These are phyloP conservation scores for Lepidurus arcticus DNA, from an alignment of 1,140 invertebrate species.

Conservation along the genomic window DNA sequence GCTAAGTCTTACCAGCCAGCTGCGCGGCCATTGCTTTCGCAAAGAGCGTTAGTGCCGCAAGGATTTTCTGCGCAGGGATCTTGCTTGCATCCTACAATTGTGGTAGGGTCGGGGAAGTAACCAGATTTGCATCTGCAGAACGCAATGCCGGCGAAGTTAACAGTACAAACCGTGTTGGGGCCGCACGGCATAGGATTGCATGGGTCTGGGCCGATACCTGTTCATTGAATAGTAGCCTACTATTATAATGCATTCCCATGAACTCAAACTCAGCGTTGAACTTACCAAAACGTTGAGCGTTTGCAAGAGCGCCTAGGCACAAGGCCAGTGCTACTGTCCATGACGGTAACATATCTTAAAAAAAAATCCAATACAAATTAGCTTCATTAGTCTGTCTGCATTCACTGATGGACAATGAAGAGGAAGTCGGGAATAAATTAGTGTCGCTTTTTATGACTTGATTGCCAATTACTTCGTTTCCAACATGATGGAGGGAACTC, in stretches of 20 bases:
- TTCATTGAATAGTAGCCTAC: background rate
- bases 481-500: background rate
- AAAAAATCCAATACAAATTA: background rate
- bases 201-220: slow-evolving; percentile 51
- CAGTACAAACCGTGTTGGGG: slow-evolving; percentile 38
- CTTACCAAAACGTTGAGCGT: background rate
- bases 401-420: background rate
- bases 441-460: background rate
- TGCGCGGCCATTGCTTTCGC: slow-evolving; percentile 38
- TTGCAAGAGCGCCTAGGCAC: background rate
- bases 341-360: background rate
- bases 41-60: slow-evolving; percentile 41
- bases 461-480: background rate
- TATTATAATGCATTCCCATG: background rate
- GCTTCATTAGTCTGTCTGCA: background rate
- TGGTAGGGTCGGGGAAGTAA: slow-evolving; percentile 43
- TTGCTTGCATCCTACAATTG: slow-evolving; percentile 44
- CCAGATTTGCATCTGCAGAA: slow-evolving; percentile 41
- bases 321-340: slow-evolving; percentile 17
- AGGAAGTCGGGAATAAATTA: background rate
- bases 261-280: background rate
- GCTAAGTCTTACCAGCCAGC: slow-evolving; percentile 30
- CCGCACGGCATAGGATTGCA: slow-evolving; percentile 62
- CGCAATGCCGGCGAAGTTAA: slow-evolving; percentile 38
- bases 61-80: slow-evolving; percentile 39